A percentile compares a stretch with the other conserved stretches of the same genome.
Evolutionary conservation across 2,797 vertebrate genomes (phyloP).

Genomic region (Rhynchonycteris naso): DNA sequence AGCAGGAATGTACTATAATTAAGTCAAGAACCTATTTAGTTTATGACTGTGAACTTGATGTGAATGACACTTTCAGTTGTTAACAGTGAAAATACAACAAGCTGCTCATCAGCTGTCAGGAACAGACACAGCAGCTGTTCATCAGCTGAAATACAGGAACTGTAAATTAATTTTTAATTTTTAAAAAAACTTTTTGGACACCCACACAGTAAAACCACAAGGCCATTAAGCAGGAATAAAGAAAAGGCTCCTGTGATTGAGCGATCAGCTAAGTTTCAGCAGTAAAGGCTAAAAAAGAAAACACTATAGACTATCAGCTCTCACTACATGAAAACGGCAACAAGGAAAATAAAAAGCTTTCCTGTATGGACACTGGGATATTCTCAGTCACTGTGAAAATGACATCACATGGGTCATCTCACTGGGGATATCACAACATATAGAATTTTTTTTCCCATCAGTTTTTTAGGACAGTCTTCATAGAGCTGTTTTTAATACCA

Average conservation of each 20-base stretch:
- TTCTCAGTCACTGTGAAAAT: background rate
- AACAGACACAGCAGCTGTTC: background rate
- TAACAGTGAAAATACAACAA: background rate
- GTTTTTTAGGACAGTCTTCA: background rate
- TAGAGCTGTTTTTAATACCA: background rate
- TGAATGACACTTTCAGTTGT: no score
- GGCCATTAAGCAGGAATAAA: background rate
- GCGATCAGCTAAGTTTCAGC: background rate
- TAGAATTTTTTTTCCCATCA: background rate
- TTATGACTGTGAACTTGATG: background rate
- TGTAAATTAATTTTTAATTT: background rate
- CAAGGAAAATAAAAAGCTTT: background rate
- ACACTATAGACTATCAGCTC: background rate
- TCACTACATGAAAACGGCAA: background rate
- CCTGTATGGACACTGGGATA: background rate
- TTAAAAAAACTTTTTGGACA: background rate
- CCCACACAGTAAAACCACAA: background rate
- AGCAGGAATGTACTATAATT: fast-evolving
- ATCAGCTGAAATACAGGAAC: background rate
- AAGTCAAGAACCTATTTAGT: background rate
- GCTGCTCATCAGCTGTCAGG: background rate
- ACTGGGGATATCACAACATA: background rate
- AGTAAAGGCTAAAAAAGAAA: background rate
- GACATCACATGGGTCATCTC: background rate
- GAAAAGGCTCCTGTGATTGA: background rate